Base-by-base conservation (phyloP, 2,888 invertebrate species). In the Pyralis farinalis region DNA sequence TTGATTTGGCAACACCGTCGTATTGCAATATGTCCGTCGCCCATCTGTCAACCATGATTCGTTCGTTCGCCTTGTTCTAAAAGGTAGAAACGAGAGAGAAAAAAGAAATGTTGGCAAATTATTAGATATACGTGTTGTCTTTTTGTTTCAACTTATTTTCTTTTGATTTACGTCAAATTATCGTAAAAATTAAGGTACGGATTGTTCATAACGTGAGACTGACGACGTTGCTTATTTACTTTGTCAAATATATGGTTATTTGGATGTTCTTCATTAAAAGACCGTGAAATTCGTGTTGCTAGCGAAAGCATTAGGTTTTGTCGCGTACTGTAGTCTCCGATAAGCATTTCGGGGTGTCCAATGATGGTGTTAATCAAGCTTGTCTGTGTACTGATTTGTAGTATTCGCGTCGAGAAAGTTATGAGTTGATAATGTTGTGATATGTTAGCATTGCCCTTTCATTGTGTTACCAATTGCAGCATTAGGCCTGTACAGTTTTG, bases 71-170 rank as follows among this genome's bases (percentile, higher is more conserved):
- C 63, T 78, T 76, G 73, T 71, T 76, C 75, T 79, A 82, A 81
- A 83, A 78, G 74, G 72, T 66, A 70, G 71, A 73, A 79, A 71
- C n/a, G n/a, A n/a, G n/a, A n/a, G n/a, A n/a, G 3, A 16, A 16
- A 16, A 69, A 64, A 79, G 75, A 83, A 82, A 80, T 83, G 79
- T 86, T 86, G 85, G 86, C 84, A 79, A 83, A 80, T 81, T 83
- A 70, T 53, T 70, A 69, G 61, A 44, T 63, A 73, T 80, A 79
- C 77, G 79, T 80, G 78, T 67, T 80, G 77, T 67, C 68, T 66
- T 72, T 73, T 70, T 63, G 56, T 62, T 69, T 65, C 49, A 56
- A 63, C 48, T 51, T 55, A 61, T 55, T 57, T 62, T 63, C 44
- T 47, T 46, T 55, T 48, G 44, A 53, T 60, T 58, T 47, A 46